Evolutionary conservation across 2,113 vertebrate species (phyloP).

Genomic region (Plectropomus leopardus): DNA sequence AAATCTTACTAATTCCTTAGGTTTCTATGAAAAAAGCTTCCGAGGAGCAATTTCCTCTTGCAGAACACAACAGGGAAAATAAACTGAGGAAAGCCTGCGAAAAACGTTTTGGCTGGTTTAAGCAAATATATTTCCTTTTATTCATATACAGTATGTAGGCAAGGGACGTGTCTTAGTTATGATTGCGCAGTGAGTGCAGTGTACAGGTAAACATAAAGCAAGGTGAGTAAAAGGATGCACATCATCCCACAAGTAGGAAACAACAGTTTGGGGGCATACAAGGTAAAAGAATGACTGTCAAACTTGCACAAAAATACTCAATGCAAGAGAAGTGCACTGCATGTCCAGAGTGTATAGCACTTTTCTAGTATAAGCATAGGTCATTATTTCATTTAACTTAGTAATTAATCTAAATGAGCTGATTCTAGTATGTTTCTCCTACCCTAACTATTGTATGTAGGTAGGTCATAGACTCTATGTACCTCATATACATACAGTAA

Average conservation of each 20-base stretch:
- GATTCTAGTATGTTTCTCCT: no score
- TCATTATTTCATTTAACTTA: background rate
- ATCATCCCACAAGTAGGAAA: background rate
- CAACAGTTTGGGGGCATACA: background rate
- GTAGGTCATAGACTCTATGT: no score
- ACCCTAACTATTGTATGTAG: no score
- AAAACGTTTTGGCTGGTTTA: background rate
- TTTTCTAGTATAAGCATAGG: background rate
- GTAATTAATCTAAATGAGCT: no score
- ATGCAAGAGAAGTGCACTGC: background rate
- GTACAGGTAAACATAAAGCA: background rate
- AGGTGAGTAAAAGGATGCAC: background rate
- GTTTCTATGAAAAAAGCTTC: conserved; percentile 3
- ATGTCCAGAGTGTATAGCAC: no score
- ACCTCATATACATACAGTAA: no score
- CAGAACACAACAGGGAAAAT: no score
- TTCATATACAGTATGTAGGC: background rate
- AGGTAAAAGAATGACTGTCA: background rate
- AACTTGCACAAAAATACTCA: background rate
- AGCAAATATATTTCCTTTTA: background rate
- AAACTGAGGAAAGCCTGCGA: background rate
- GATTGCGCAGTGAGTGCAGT: background rate
- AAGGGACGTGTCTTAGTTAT: background rate
- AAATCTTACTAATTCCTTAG: background rate
- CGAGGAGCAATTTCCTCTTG: background rate